Percentiles rank a stretch among this genome's conserved stretches.
Evolutionary conservation across 2,113 vertebrate species (phyloP).

Genomic region (Mesembrinibis cayennensis): DNA sequence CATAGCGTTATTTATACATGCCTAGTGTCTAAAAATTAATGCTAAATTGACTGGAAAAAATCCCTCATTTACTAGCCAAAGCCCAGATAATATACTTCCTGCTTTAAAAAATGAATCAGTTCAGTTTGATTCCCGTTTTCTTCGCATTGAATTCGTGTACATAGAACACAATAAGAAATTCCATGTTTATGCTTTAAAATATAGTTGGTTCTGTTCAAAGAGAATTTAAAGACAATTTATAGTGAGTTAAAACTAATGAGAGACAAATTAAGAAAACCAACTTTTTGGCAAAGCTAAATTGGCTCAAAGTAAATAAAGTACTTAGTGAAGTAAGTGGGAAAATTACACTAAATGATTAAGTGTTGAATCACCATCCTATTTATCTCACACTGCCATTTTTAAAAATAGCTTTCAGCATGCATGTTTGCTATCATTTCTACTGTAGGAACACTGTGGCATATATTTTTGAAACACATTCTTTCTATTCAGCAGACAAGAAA

Average conservation of each 20-base stretch:
- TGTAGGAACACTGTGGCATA: background rate
- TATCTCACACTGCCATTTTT: background rate
- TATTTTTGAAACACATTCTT: background rate
- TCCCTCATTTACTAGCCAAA: background rate
- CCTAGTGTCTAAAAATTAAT: background rate
- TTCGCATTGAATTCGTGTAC: background rate
- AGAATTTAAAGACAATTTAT: background rate
- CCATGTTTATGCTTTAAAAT: background rate
- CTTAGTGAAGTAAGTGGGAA: background rate
- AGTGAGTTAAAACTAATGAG: background rate
- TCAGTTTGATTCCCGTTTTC: background rate
- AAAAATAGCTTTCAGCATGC: background rate
- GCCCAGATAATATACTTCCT: background rate
- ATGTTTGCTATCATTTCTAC: background rate
- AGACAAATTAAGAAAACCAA: background rate
- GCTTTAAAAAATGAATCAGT: background rate
- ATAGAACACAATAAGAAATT: slow-evolving; percentile 12
- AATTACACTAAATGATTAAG: slow-evolving; percentile 24
- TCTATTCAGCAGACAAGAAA: background rate
- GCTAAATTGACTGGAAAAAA: background rate
- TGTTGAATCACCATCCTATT: slow-evolving; percentile 5
- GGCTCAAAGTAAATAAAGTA: slow-evolving; percentile 10
- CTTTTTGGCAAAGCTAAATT: slow-evolving; percentile 3
- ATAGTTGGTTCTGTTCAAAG: background rate
- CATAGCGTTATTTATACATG: background rate